Base-by-base conservation (phyloP, 2,888 invertebrate genomes). In the Zhengitettix transpicula region DNA sequence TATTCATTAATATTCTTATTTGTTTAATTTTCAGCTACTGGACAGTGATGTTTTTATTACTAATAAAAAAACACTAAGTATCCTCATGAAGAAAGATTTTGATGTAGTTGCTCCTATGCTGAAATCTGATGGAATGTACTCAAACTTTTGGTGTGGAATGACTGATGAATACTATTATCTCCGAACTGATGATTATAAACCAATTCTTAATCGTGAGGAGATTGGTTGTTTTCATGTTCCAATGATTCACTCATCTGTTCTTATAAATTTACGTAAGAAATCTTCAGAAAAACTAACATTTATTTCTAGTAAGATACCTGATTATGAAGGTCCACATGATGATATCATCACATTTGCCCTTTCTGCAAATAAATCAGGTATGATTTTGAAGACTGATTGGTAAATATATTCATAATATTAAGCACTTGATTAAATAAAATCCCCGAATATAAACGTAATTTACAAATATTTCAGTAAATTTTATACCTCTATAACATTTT, bases 81-180 rank as follows among this genome's bases (percentile, higher is more conserved):
- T 75, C 56, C 73, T 94, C 28, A 79, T 89, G 0, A 68, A 70
- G 0, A 82, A 85, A 65, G 76, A 81, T 47, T 68, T 81, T 14
- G 77, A 81, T 5, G 76, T 94, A 11, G 81, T 85, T 5, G 86
- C 93, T 0, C 96, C 97, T 0, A 84, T 96, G 85, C 75, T 97
- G 42, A 77, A 83, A 58, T 89, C 94, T 0, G 88, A 91, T 62
- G 88, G 89, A 14, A 73, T 89, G 47, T 97, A 96, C 72, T 92
- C 93, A 16, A 98, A 98, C 73, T 98, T 92, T 73, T 98, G 97
- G 97, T 89, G 89, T 67, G 96, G 88, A 7, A 94, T 97, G 89
- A 83, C 87, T 0, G 77, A 82, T 0, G 80, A 87, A 63, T 93
- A 87, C 70, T 89, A 95, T 71, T 92, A 92, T 69, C 73, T 80